Evolutionary conservation across 92 coral and sea anemone species (phyloP).

Genomic region (Scolanthus callimorphus): DNA sequence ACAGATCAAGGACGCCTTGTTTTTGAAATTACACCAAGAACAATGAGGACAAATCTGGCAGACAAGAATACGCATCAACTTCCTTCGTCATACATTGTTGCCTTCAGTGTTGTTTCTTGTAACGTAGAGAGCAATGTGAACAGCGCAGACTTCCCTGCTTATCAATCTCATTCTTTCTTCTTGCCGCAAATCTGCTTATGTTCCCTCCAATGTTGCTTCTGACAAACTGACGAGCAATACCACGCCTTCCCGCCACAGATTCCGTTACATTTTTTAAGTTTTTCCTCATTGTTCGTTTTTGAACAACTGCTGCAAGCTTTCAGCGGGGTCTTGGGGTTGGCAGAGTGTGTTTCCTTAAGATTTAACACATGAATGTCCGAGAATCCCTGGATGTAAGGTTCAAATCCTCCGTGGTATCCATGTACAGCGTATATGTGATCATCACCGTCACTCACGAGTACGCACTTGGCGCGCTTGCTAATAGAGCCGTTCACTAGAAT

Average conservation of each 20-base stretch:
- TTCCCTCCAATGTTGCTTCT: slow-evolving; percentile 11
- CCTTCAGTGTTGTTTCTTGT: too few species aligned
- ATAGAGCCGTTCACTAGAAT: background rate
- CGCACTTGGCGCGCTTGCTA: slow-evolving; percentile 14
- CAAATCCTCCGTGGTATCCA: slow-evolving; percentile 6
- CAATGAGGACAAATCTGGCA: too few species aligned
- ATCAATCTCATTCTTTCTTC: background rate
- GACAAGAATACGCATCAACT: too few species aligned
- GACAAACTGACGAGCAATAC: slow-evolving; percentile 18
- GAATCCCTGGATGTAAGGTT: background rate
- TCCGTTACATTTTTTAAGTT: slow-evolving; percentile 12
- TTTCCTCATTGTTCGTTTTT: slow-evolving; percentile 8
- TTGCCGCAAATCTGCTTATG: slow-evolving; percentile 7
- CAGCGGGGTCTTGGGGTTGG: background rate
- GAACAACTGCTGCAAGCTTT: slow-evolving; percentile 1
- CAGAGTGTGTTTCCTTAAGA: background rate
- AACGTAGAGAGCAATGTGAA: too few species aligned
- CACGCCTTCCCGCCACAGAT: slow-evolving; percentile 11
- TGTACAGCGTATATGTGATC: slow-evolving; percentile 11
- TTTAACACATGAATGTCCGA: slow-evolving; percentile 10
- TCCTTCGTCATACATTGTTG: too few species aligned
- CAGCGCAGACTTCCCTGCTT: too few species aligned
- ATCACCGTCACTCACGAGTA: slow-evolving; percentile 7
- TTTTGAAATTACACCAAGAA: too few species aligned
- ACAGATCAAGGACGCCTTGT: too few species aligned